These are phyloP conservation scores for Haliclona indistincta DNA, from an alignment of 37 sponge, comb jelly and placozoan genomes.

Conservation along the genomic window DNA sequence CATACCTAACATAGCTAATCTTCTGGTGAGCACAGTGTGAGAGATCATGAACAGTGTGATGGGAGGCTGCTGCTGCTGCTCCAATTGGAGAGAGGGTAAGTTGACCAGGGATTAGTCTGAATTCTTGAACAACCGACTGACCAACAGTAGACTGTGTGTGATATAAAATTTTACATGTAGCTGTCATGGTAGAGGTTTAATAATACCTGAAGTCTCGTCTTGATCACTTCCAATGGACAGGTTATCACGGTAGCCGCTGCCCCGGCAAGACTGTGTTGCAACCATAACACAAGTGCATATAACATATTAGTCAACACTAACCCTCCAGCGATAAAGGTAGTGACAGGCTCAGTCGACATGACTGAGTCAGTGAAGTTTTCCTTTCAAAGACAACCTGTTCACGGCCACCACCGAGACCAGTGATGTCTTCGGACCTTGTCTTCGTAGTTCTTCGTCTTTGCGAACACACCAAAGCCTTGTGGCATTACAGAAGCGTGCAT, in stretches of 20 bases:
- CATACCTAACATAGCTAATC: too few relatives aligned
- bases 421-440: too few relatives aligned
- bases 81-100: neutral
- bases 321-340: conserved; percentile 68
- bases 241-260: conserved; percentile 83
- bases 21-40: too few relatives aligned
- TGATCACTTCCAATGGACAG: conserved; percentile 89
- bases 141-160: conserved; percentile 35
- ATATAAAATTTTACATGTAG: neutral
- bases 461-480: too few relatives aligned
- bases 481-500: too few relatives aligned
- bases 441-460: too few relatives aligned
- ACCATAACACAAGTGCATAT: neutral
- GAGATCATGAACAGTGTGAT: neutral
- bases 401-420: too few relatives aligned
- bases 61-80: neutral
- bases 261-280: conserved; percentile 71
- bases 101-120: neutral
- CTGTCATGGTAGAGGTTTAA: neutral
- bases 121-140: conserved; percentile 12
- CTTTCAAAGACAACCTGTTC: too few relatives aligned
- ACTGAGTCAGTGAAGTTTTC: too few relatives aligned
- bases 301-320: conserved; percentile 18
- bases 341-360: conserved; percentile 32
- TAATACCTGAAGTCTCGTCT: conserved; percentile 82